Base-by-base conservation (phyloP, 1,140 invertebrate genomes). In the Dendrolimus kikuchii region DNA sequence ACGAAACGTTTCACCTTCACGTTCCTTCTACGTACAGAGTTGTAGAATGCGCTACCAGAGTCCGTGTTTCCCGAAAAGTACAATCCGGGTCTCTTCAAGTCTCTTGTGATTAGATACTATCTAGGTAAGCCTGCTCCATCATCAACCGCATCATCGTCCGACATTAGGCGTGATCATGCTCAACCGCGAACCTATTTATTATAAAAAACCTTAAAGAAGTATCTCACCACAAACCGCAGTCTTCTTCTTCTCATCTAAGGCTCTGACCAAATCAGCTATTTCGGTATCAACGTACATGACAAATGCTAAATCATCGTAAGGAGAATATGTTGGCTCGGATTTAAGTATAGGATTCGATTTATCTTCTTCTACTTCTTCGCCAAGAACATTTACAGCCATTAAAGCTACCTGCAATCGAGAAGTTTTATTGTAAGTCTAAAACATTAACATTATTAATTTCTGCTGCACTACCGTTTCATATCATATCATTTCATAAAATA, bases 261-360 rank as follows among this genome's bases (percentile, higher is more conserved):
- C 92, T 8, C 95, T 88, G n/a, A 99, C 95, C 45, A 96, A 91
- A 64, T 93, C 92, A 0, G 95, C 95, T 5, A 98, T 93, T 64
- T 97, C 96, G n/a, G 93, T 92, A 81, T 98, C 96, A 6, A 98
- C 96, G 71, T 99, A 99, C 96, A 99, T 99, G 49, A 96, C 95
- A 86, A 98, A 98, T 0, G 96, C 94, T n/a, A 99, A 87, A 83
- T 99, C 96, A 76, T 99, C 96, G 67, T 96, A 95, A 0, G 95
- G 93, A 2, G 96, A 97, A 52, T 92, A 92, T 53, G 93, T 92
- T 3, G 77, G 65, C 59, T 83, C 80, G 1, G 68, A 59, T 61
- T 70, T 89, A 58, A 53, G 73, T 51, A 57, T 57, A 4, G 68
- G 66, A 5, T 64, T 60, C 36, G 63, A 65, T 60, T 67, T 83